Conservation (phyloP, 2,113 vertebrate genomes). For the Butastur rufipennis region DNA sequence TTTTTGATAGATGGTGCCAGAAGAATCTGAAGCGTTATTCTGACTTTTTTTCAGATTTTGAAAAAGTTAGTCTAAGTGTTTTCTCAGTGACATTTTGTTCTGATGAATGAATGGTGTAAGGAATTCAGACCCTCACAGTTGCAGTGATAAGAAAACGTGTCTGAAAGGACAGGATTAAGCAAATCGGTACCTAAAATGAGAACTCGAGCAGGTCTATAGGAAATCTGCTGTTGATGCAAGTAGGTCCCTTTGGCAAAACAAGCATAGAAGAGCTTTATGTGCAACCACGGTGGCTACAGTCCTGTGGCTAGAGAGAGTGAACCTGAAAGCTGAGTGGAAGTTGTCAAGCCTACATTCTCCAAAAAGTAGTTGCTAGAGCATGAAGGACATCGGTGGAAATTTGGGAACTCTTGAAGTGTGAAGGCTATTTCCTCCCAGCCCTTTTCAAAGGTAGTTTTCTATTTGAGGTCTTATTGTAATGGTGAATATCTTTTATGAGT, state of each 20-base stretch:
- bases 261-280: background rate
- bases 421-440: background rate
- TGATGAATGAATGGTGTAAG: background rate
- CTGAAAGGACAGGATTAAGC: background rate
- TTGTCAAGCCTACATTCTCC: background rate
- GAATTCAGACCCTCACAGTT: background rate
- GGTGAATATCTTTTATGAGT: background rate
- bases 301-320: background rate
- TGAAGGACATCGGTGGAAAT: background rate
- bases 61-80: background rate
- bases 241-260: background rate
- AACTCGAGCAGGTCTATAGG: background rate
- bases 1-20: background rate
- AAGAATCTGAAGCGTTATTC: background rate
- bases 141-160: background rate
- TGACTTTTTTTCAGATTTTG: background rate
- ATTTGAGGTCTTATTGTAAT: background rate
- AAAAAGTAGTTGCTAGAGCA: background rate
- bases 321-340: background rate
- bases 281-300: background rate
- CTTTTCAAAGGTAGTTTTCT: background rate
- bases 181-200: background rate
- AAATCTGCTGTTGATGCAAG: background rate
- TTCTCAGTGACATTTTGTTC: background rate
- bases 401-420: background rate